phyloP scores from a whole-genome alignment of 1,140 invertebrate species.

The Plectus sambesii region DNA sequence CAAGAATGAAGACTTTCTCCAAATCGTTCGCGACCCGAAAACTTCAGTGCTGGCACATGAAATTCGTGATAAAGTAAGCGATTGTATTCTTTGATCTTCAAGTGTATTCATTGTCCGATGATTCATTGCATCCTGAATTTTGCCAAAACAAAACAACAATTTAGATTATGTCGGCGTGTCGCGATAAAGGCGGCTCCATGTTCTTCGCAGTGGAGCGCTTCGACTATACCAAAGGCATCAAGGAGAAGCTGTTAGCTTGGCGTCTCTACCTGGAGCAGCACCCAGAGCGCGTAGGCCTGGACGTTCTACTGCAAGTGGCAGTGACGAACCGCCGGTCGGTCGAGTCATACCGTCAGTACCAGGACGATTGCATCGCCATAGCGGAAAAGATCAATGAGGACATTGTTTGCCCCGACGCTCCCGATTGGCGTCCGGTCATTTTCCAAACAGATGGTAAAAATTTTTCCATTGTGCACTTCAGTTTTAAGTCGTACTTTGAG shows the following conservation, averaged over 20 bases:
- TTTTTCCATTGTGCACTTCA: neutral
- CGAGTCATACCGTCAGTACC: neutral
- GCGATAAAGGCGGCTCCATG: neutral
- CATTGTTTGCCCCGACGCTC: neutral
- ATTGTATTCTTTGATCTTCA: too few relatives aligned
- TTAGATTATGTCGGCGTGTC: too few relatives aligned
- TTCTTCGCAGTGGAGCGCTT: neutral
- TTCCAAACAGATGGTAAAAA: neutral
- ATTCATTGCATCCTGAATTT: too few relatives aligned
- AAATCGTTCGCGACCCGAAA: slow-evolving; percentile 30
- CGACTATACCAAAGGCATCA: slow-evolving; percentile 1
- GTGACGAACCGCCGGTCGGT: neutral
- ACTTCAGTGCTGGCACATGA: slow-evolving; percentile 31
- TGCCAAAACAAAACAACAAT: too few relatives aligned
- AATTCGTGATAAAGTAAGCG: slow-evolving; percentile 32
- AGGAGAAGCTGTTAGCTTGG: neutral
- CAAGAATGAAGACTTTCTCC: slow-evolving; percentile 44
- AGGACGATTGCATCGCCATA: neutral
- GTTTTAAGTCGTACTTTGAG: too few relatives aligned
- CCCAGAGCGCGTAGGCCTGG: neutral
- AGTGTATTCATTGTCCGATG: too few relatives aligned
- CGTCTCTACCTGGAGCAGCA: too few relatives aligned
- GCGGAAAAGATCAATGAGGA: neutral
- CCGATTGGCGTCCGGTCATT: neutral
- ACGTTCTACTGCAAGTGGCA: neutral